Evolutionary conservation across 1,140 invertebrate species (phyloP), one percentile per base, ranked within the genome.

Genomic region (Heliconius melpomene): DNA sequence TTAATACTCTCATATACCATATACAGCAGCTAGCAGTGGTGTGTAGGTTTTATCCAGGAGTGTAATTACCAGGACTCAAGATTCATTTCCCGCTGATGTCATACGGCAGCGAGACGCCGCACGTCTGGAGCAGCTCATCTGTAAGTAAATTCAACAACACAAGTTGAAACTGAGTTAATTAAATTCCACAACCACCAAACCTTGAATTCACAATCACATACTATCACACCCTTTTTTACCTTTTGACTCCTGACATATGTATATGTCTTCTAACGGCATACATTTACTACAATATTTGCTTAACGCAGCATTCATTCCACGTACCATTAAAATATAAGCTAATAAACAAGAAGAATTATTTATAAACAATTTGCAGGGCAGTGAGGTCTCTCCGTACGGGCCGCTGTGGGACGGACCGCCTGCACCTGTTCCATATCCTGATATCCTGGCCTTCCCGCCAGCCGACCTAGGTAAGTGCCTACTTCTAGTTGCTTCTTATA

Each of bases 41-140:
- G 79, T 74, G 80, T 71, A 80, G 74, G 79, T 90, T 91, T 88
- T 74, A 38, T 82, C 72, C 74, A 66, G 77, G 81, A 82, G 89
- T 87, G 90, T 87, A 82, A 86, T 83, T 18, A 84, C 87, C 83
- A 92, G 84, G 87, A 88, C 81, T 93, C 93, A 94, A 94, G 87
- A 94, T 94, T 94, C 93, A 94, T 94, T 94, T 94, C 93, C 93
- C 92, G 90, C 93, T 94, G 90, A 94, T 94, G 93, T 94, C 93
- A 76, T 94, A 93, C 93, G 90, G 93, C 79, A 93, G 91, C 86
- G 93, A 94, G 85, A 89, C 93, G 92, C 89, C 93, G 90, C 92
- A 93, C 88, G 91, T 94, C 75, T 94, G 93, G 93, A 92, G 87
- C 81, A 91, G 92, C 86, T 91, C 92, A 75, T 89, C 90, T 83